These are phyloP conservation scores for Cyaniris semiargus DNA, from an alignment of 2,888 invertebrate species.

Conservation along the genomic window DNA sequence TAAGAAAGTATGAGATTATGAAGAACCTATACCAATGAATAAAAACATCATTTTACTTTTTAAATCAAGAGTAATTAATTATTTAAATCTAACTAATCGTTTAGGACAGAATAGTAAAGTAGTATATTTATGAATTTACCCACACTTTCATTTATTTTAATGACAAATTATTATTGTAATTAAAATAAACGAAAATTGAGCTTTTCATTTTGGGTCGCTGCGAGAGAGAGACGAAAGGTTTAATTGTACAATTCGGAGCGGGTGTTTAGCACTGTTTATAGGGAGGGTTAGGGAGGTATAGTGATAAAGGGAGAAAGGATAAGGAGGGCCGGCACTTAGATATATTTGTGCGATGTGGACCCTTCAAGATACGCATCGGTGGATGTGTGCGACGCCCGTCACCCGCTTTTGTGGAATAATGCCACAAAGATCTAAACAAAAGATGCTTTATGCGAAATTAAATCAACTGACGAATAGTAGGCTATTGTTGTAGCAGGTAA, in stretches of 20 bases:
- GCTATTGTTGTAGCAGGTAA: background rate
- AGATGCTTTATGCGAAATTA: conserved; percentile 34
- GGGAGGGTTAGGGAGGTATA: conserved; percentile 58
- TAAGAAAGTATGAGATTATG: too few relatives aligned
- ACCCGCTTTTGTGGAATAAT: conserved; percentile 64
- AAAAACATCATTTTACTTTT: too few relatives aligned
- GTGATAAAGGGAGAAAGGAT: conserved; percentile 69
- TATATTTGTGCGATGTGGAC: conserved; percentile 67
- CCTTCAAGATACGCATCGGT: conserved; percentile 64
- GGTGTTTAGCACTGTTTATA: conserved; percentile 75
- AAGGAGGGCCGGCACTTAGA: conserved; percentile 75
- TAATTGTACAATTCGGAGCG: conserved; percentile 75
- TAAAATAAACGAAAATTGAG: background rate
- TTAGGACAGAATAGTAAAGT: too few relatives aligned
- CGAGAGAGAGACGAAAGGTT: conserved; percentile 60
- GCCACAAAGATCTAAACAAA: conserved; percentile 46
- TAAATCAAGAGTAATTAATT: too few relatives aligned
- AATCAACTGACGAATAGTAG: conserved; percentile 16
- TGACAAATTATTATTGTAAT: background rate
- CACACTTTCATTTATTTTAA: background rate
- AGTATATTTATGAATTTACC: too few relatives aligned
- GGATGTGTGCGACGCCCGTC: conserved; percentile 56
- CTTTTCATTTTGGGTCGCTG: conserved; percentile 67
- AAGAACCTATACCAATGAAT: too few relatives aligned
- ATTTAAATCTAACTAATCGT: too few relatives aligned